Percentiles rank a stretch among this genome's conserved stretches.
Conservation (phyloP, 1,140 invertebrate genomes). For the Metopolophium dirhodum region DNA sequence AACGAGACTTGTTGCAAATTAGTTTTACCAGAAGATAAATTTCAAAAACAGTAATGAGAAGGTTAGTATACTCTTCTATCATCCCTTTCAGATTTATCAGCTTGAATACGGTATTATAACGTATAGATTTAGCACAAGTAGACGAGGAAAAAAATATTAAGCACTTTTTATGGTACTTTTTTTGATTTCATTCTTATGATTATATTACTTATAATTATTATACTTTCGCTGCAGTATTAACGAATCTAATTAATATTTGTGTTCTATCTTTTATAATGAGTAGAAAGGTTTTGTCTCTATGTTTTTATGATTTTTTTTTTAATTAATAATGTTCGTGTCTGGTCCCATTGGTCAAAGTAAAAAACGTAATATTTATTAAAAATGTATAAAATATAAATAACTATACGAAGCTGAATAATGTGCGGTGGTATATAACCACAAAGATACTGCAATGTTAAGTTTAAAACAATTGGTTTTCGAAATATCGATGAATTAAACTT, state of each 20-base stretch:
- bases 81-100: neutral
- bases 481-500: neutral
- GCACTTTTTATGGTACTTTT: neutral
- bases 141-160: neutral
- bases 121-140: neutral
- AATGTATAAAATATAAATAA: neutral
- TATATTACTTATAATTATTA: neutral
- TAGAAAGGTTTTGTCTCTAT: neutral
- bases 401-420: neutral
- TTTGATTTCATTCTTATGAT: neutral
- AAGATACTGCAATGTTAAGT: neutral
- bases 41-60: conserved; percentile 26
- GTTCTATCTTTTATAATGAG: neutral
- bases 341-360: neutral
- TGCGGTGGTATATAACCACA: neutral
- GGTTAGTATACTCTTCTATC: neutral
- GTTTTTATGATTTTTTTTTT: neutral
- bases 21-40: conserved; percentile 14
- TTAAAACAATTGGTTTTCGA: neutral
- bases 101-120: neutral
- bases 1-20: conserved; percentile 42
- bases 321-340: conserved; percentile 18
- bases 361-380: neutral
- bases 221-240: neutral
- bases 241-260: neutral